Evolutionary conservation across 2,888 invertebrate species (phyloP), one percentile per base, ranked within the genome.

Genomic region (Eupithecia subfuscata): DNA sequence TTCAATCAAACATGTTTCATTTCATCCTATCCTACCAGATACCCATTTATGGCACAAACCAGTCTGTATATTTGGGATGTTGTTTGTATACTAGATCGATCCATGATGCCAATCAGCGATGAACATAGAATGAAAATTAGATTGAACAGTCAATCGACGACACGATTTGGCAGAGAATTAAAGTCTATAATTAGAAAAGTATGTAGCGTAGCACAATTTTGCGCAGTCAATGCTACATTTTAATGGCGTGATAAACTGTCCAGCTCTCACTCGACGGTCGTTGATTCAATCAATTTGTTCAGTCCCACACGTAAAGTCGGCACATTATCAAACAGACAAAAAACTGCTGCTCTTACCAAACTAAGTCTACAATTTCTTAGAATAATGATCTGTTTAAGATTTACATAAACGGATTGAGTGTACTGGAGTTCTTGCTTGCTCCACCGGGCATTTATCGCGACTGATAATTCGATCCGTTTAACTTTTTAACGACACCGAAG

Each of bases 111-210:
- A 81, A 81, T 79, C 81, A 81, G 79, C 75, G 70, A 75, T 73
- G 63, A 75, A 73, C 76, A 78, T 65, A 74, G 73, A 80, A 78
- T 77, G 70, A 72, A 72, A 70, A 75, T 74, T 73, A 71, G 75
- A 70, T 75, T 74, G 76, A 83, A 80, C 76, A 80, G 75, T 81
- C 78, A 83, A 87, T 87, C 82, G 84, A 85, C 84, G 85, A 86
- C 82, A 83, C 82, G 82, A 80, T 89, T 91, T 91, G 91, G 90
- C 90, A 90, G 82, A 81, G 81, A 82, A 84, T 86, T 82, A 85
- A 73, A 83, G 83, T 79, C 87, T 89, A 89, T 87, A 85, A 86
- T 87, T 89, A 90, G 88, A 87, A 83, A 86, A 86, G 81, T 83
- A 86, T 87, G 83, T 82, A 81, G 80, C 75, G 76, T 84, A 80